Conservation (phyloP, 2,888 invertebrate genomes). For the Hirtodrosophila trivittata region DNA sequence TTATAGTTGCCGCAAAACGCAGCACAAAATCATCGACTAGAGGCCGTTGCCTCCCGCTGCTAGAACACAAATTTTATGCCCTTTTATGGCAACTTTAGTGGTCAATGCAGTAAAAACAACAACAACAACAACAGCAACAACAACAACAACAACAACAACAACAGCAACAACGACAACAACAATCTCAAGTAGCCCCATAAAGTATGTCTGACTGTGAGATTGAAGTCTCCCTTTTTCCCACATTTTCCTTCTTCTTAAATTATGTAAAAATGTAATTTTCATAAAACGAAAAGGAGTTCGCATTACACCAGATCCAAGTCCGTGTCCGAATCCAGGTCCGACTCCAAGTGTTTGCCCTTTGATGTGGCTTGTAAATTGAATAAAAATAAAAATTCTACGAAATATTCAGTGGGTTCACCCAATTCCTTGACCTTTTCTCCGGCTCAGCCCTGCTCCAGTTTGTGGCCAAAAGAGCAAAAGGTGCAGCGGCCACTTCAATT, state of each 20-base stretch:
- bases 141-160: constrained; percentile 24
- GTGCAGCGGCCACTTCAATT: no score
- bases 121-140: constrained; percentile 23
- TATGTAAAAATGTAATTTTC: constrained; percentile 75
- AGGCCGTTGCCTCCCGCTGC: constrained; percentile 4
- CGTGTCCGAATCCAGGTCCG: no score
- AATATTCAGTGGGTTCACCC: constrained; percentile 30
- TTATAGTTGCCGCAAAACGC: constrained; percentile 32
- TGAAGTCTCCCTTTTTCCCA: constrained; percentile 22
- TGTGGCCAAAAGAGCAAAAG: no score
- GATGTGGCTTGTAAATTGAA: constrained; percentile 71
- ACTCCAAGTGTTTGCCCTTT: constrained; percentile 54
- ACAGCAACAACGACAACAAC: constrained; percentile 35
- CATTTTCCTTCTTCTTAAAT: constrained; percentile 52
- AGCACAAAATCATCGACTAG: constrained; percentile 11
- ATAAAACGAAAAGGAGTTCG: constrained; percentile 25
- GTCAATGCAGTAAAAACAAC: constrained; percentile 67
- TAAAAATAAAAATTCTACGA: constrained; percentile 68
- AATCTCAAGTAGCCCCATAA: constrained; percentile 44
- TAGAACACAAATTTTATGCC: constrained; percentile 63
- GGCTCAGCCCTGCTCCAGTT: constrained; percentile 2
- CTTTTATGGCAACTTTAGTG: constrained; percentile 75
- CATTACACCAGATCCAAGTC: constrained; percentile 59
- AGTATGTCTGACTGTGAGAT: constrained; percentile 47
- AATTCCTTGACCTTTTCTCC: constrained; percentile 39